phyloP scores from a whole-genome alignment of 2,113 vertebrate species.

The Mormoops blainvillei region DNA sequence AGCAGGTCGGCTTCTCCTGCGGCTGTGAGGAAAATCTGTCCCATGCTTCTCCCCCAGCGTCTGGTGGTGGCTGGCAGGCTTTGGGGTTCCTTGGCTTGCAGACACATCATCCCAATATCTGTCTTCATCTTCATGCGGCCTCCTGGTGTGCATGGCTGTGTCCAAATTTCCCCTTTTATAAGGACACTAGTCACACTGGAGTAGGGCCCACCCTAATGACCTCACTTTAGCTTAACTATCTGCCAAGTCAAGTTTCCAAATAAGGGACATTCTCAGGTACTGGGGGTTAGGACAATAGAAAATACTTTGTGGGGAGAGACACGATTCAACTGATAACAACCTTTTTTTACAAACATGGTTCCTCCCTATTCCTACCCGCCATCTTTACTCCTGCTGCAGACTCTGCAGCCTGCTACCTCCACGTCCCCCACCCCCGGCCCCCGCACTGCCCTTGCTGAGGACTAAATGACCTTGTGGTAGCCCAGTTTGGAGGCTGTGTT shows the following conservation, averaged over 20 bases:
- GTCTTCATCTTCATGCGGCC: not conserved
- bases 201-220: not conserved
- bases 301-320: not conserved
- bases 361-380: no score
- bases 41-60: rapidly evolving
- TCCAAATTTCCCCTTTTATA: not conserved
- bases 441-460: not conserved
- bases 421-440: not conserved
- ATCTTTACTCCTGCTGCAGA: no score
- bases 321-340: not conserved
- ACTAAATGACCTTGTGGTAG: not conserved
- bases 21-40: not conserved
- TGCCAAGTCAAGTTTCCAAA: no score
- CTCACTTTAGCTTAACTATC: not conserved
- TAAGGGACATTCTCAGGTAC: no score
- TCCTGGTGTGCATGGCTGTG: not conserved
- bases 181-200: not conserved
- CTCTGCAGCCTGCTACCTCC: not conserved
- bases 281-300: not conserved
- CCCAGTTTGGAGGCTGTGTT: not conserved
- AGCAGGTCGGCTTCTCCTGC: not conserved
- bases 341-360: no score
- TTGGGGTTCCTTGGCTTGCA: not conserved
- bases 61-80: not conserved
- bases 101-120: not conserved